Evolutionary conservation across 2,888 invertebrate genomes (phyloP).

Genomic region (Apodemia duryi): DNA sequence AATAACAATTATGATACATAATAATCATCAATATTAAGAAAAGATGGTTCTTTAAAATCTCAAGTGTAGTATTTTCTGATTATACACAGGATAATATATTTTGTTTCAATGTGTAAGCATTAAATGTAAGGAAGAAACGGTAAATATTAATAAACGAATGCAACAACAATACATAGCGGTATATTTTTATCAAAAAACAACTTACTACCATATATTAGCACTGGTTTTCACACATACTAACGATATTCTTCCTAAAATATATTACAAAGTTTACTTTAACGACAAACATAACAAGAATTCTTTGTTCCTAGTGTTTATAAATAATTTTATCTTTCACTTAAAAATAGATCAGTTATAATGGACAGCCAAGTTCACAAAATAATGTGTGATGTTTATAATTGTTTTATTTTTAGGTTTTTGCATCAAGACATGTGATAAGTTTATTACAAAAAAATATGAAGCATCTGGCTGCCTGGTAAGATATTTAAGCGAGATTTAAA

Average conservation of each 20-base stretch:
- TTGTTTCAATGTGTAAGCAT: background rate
- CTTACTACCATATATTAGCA: background rate
- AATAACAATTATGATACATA: background rate
- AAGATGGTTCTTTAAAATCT: background rate
- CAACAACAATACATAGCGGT: slow-evolving; percentile 15
- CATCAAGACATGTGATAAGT: slow-evolving; percentile 9
- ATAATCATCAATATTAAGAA: background rate
- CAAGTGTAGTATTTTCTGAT: background rate
- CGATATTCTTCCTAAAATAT: background rate
- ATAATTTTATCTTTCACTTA: slow-evolving; percentile 11
- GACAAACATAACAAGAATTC: background rate
- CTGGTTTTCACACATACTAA: background rate
- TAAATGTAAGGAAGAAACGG: slow-evolving; percentile 8
- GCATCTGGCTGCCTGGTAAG: slow-evolving; percentile 73
- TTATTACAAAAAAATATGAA: slow-evolving; percentile 47
- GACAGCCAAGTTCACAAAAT: slow-evolving; percentile 11
- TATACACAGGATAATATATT: background rate
- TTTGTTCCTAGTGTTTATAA: slow-evolving; percentile 11
- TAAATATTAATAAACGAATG: slow-evolving; percentile 14
- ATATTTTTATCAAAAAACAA: slow-evolving; percentile 19
- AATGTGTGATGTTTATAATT: background rate
- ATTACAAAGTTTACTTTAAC: background rate
- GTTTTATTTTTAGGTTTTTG: slow-evolving; percentile 15
- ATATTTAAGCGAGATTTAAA: slow-evolving; percentile 18
- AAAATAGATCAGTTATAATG: background rate